Percentiles rank a stretch among this genome's conserved stretches.
Conservation (phyloP, 2,113 vertebrate species). For the Heterotilapia buettikoferi region DNA sequence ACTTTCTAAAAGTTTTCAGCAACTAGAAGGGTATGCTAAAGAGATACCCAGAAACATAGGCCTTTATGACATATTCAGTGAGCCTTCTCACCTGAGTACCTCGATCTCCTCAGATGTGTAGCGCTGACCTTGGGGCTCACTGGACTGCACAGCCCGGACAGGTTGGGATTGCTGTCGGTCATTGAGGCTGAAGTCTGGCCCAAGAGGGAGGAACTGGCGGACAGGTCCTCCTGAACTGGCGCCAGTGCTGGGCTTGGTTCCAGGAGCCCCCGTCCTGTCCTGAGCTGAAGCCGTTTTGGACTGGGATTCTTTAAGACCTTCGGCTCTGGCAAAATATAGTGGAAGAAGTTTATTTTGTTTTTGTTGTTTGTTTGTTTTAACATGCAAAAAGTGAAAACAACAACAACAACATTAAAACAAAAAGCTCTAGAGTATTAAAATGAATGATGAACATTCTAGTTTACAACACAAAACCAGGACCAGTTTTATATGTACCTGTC, state of each 20-base stretch:
- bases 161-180: slow-evolving; percentile 83
- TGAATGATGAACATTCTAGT: not conserved
- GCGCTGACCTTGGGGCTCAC: slow-evolving; percentile 85
- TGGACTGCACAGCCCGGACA: slow-evolving; percentile 80
- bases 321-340: slow-evolving; percentile 76
- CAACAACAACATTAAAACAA: not conserved
- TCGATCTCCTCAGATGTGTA: slow-evolving; percentile 94
- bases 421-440: not conserved
- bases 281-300: slow-evolving; percentile 69
- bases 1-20: accelerated
- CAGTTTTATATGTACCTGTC: slow-evolving; percentile 77
- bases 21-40: not conserved
- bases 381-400: not conserved
- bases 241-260: slow-evolving; percentile 59
- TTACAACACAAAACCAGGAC: not conserved
- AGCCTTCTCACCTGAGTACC: slow-evolving; percentile 83
- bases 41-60: not conserved
- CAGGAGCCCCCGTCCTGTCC: slow-evolving; percentile 64
- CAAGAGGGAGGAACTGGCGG: slow-evolving; percentile 85
- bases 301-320: slow-evolving; percentile 86
- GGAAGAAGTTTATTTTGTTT: accelerated
- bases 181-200: slow-evolving; percentile 83
- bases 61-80: accelerated
- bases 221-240: slow-evolving; percentile 48
- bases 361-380: accelerated